Evolutionary conservation across 2,888 invertebrate genomes (phyloP).

Genomic region (Andricus curvator): DNA sequence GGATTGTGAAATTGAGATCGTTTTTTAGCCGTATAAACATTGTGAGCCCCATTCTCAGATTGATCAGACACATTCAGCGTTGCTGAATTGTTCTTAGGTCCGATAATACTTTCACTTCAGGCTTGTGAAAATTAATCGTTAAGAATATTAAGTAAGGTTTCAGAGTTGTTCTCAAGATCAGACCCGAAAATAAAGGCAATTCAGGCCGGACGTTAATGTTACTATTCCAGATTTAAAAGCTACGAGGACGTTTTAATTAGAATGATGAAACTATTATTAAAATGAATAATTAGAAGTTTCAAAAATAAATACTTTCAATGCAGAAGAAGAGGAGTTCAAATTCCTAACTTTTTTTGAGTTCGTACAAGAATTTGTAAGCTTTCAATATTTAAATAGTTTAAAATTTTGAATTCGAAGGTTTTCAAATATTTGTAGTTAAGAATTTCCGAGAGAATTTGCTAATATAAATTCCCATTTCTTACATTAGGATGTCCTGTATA

Average conservation of each 20-base stretch:
- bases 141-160: conserved; percentile 25
- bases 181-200: conserved; percentile 11
- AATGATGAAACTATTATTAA: not conserved
- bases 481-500: not conserved
- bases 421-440: not conserved
- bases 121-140: conserved; percentile 15
- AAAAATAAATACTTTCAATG: not conserved
- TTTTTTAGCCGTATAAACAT: not conserved
- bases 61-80: conserved; percentile 20
- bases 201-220: conserved; percentile 12
- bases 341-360: not conserved
- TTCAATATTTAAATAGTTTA: not conserved
- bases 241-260: not conserved
- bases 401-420: not conserved
- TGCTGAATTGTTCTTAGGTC: conserved; percentile 21
- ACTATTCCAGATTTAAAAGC: not conserved
- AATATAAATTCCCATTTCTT: not conserved
- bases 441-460: not conserved
- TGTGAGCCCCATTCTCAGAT: conserved; percentile 30
- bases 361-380: not conserved
- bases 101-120: conserved; percentile 24
- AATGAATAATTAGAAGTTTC: not conserved
- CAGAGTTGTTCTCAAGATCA: not conserved
- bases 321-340: too few species aligned
- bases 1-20: not conserved